Percentiles rank a stretch among this genome's conserved stretches.
Evolutionary conservation across 2,888 invertebrate genomes (phyloP).

Genomic region (Drosophila formosana): DNA sequence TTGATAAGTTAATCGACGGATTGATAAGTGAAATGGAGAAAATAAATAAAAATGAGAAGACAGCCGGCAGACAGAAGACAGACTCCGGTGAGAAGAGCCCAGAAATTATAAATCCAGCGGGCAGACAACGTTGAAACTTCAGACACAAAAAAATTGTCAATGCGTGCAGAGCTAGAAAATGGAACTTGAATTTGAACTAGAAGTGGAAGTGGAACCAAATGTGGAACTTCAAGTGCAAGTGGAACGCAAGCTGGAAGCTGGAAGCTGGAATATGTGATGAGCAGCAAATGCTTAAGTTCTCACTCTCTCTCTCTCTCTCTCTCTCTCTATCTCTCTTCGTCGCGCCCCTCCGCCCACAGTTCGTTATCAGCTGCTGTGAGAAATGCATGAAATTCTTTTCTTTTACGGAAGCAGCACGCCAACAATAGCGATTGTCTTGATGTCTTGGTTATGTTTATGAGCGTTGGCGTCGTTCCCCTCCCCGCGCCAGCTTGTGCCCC

Average conservation of each 20-base stretch:
- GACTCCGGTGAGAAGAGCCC: conserved; percentile 12
- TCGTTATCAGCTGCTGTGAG: conserved; percentile 37
- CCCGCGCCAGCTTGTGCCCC: background rate
- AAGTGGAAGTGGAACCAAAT: conserved; percentile 5
- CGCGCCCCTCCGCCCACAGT: background rate
- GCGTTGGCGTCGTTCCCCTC: conserved; percentile 27
- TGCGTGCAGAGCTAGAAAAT: conserved; percentile 42
- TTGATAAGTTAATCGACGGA: conserved; percentile 52
- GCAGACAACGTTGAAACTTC: conserved; percentile 39
- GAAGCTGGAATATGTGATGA: conserved; percentile 2
- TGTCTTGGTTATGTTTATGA: conserved; percentile 1
- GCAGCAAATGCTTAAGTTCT: background rate
- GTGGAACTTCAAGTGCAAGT: conserved; percentile 6
- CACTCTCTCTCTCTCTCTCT: background rate
- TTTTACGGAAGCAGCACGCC: conserved; percentile 62
- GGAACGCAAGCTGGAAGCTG: conserved; percentile 10
- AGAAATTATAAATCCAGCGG: conserved; percentile 68
- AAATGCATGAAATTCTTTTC: conserved; percentile 60
- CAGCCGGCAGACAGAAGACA: background rate
- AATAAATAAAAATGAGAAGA: conserved; percentile 7
- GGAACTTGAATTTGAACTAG: conserved; percentile 14
- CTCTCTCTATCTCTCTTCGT: background rate
- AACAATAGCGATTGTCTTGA: conserved; percentile 18
- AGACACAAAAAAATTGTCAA: conserved; percentile 65
- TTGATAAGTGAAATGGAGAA: conserved; percentile 41